Evolutionary conservation across 2,888 invertebrate genomes (phyloP), one percentile per base, ranked within the genome.

Genomic region (Parasteatoda lunata): DNA sequence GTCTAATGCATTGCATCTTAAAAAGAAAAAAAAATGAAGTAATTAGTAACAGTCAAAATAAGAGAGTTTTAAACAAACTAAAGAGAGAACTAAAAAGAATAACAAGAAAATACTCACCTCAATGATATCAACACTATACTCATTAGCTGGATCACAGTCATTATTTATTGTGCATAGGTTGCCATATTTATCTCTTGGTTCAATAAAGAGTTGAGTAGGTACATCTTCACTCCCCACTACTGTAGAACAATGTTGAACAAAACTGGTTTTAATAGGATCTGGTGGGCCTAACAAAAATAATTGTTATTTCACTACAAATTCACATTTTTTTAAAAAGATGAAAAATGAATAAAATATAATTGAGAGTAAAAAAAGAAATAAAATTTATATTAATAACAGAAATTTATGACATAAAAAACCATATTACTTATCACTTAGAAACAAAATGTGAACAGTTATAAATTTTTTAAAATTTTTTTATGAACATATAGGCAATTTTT

Each of bases 151-250:
- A 87, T 89, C 90, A 54, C 70, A 77, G 45, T 88, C 51, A 45
- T 64, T 72, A 45, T 83, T 83, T 64, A 90, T 91, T 7, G 91
- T 90, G 90, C 96, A 96, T n/a, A 95, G 93, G 92, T 98, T 98
- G 91, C 96, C 96, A 92, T 95, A 97, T 91, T 96, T 95, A 93
- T 98, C 98, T 87, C 97, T 93, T n/a, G 97, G 97, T 91, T 97
- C 97, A 91, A 98, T 94, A 91, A 95, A 95, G 91, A 98, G 94
- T 79, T 94, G 92, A 91, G 96, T 96, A 71, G 95, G 94, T 77
- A 95, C 94, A 68, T 94, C 95, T 7, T 95, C 95, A 73, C 95
- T 95, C 92, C 96, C 96, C 85, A 97, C 95, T 51, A 97, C 96
- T 59, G 96, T 96, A 88, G 96, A 96, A 90, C 95, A 95, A 91